Evolutionary conservation across 2,797 vertebrate species (phyloP).

Genomic region (Tenualosa ilisha): DNA sequence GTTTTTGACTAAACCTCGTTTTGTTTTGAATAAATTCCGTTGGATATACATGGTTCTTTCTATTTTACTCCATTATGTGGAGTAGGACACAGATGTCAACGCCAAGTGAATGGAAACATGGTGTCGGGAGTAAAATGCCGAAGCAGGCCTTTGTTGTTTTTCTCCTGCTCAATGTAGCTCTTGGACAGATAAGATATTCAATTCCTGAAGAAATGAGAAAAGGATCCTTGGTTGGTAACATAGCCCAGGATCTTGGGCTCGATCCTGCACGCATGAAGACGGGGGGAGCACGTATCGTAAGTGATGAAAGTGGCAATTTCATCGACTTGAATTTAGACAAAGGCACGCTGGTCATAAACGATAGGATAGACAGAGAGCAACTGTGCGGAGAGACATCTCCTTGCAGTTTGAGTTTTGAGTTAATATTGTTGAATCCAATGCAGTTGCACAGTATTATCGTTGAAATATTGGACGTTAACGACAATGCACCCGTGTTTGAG

Average conservation of each 20-base stretch:
- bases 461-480: slow-evolving; percentile 54
- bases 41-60: neutral
- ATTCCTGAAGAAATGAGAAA: slow-evolving; percentile 62
- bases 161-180: neutral
- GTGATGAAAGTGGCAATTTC: slow-evolving; percentile 56
- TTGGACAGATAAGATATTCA: slow-evolving; percentile 62
- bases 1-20: neutral
- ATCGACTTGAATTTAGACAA: slow-evolving; percentile 60
- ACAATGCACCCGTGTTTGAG: slow-evolving; percentile 47
- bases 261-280: slow-evolving; percentile 48
- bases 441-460: slow-evolving; percentile 56
- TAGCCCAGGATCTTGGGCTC: slow-evolving; percentile 62
- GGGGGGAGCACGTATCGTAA: slow-evolving; percentile 62
- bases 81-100: neutral
- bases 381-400: slow-evolving; percentile 48
- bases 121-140: slow-evolving; percentile 40
- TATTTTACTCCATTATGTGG: neutral
- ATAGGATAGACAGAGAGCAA: slow-evolving; percentile 62
- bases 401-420: slow-evolving; percentile 61
- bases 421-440: slow-evolving; percentile 64
- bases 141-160: slow-evolving; percentile 38
- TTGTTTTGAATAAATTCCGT: neutral
- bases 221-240: slow-evolving; percentile 61
- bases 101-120: neutral
- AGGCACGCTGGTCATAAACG: slow-evolving; percentile 60